Evolutionary conservation across 2,113 vertebrate genomes (phyloP).

Genomic region (Todiramphus saurophagus): DNA sequence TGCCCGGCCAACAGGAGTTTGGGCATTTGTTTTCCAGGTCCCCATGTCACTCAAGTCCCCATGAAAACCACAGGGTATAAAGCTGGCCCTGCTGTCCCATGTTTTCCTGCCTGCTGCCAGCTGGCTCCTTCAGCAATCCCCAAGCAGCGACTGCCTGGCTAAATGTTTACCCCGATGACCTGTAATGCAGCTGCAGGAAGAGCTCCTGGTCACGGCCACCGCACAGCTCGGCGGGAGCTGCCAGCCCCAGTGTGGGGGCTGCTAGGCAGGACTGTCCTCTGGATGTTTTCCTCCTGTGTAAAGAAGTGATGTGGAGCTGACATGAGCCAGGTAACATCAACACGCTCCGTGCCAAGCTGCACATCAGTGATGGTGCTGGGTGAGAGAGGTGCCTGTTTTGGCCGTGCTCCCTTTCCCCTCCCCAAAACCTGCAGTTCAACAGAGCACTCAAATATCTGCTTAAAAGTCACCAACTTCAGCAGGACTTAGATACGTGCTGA

Average conservation of each 20-base stretch:
- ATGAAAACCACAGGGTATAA: neutral
- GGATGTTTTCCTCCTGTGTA: fast-evolving
- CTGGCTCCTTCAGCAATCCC: neutral
- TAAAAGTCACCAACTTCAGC: neutral
- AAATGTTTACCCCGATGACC: neutral
- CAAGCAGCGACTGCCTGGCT: fast-evolving
- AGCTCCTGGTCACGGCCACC: neutral
- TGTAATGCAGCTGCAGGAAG: fast-evolving
- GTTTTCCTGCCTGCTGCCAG: fast-evolving
- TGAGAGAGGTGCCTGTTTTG: neutral
- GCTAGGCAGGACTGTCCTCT: neutral
- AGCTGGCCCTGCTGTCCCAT: neutral
- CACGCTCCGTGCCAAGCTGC: fast-evolving
- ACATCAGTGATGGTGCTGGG: fast-evolving
- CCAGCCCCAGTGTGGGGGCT: neutral
- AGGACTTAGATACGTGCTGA: neutral
- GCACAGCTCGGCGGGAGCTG: neutral
- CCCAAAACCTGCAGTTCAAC: fast-evolving
- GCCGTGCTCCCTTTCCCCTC: neutral
- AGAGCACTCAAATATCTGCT: neutral
- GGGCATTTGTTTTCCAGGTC: neutral
- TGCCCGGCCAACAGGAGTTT: neutral
- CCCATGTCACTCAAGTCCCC: neutral
- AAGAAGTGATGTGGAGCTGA: neutral
- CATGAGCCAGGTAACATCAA: fast-evolving